These are phyloP conservation scores for Cinclus cinclus DNA, from an alignment of 2,113 vertebrate genomes.

Conservation along the genomic window DNA sequence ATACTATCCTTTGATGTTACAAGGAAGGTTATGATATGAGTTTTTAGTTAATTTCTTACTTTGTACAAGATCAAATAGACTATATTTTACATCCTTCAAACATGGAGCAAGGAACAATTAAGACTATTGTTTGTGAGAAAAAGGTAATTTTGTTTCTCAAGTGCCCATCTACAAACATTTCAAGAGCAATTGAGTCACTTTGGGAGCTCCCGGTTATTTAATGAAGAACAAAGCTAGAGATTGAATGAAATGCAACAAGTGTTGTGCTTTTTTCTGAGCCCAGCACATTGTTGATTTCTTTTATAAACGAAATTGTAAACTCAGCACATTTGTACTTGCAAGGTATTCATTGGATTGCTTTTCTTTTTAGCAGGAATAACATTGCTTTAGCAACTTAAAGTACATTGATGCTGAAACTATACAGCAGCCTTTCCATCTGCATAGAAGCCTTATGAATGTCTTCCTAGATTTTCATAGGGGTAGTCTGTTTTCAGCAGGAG, in stretches of 20 bases:
- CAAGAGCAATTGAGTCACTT: background rate
- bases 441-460: background rate
- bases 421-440: background rate
- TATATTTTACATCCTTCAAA: constrained; percentile 3
- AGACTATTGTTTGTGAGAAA: background rate
- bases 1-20: constrained; percentile 6
- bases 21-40: background rate
- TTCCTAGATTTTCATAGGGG: background rate
- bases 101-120: background rate
- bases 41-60: background rate
- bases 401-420: background rate
- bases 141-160: background rate
- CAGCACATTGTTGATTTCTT: background rate
- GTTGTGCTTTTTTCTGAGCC: background rate
- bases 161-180: constrained; percentile 13
- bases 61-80: background rate
- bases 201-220: background rate
- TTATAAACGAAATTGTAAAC: background rate
- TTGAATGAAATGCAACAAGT: background rate
- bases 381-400: background rate
- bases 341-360: background rate
- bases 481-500: background rate
- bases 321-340: background rate
- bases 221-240: background rate
- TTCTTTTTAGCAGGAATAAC: background rate